phyloP scores from a whole-genome alignment of 2,113 vertebrate species.

The Panthera tigris region DNA sequence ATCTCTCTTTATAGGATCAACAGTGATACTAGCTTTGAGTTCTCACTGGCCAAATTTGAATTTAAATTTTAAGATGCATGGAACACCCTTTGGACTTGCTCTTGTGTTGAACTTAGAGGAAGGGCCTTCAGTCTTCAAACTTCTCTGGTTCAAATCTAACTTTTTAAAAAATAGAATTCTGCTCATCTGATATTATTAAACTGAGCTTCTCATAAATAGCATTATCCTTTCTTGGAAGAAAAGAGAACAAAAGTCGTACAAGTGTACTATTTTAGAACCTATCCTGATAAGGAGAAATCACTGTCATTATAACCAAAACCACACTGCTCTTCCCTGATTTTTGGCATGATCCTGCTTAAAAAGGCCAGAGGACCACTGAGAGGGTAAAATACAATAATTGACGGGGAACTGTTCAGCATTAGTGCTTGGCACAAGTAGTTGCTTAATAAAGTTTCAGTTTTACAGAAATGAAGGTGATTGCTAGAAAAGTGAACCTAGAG shows the following conservation, averaged over 20 bases:
- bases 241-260: not conserved
- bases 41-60: conserved; percentile 56
- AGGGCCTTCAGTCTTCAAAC: not conserved
- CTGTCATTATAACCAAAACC: conserved; percentile 31
- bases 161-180: conserved; percentile 34
- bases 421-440: not conserved
- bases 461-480: conserved; percentile 37
- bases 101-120: not conserved
- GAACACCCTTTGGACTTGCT: not conserved
- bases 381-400: not conserved
- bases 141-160: not conserved
- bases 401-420: not conserved
- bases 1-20: conserved; percentile 74
- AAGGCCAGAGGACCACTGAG: not conserved
- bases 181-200: conserved; percentile 18
- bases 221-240: conserved; percentile 40
- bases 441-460: conserved; percentile 45
- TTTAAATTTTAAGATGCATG: conserved; percentile 23
- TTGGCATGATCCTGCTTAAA: not conserved
- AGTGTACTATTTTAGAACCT: conserved; percentile 37
- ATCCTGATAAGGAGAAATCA: conserved; percentile 51
- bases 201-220: conserved; percentile 31
- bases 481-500: not conserved
- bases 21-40: conserved; percentile 62
- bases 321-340: not conserved